Evolutionary conservation across 2,888 invertebrate species (phyloP), one percentile per base, ranked within the genome.

Genomic region (Clistopyga incitator): DNA sequence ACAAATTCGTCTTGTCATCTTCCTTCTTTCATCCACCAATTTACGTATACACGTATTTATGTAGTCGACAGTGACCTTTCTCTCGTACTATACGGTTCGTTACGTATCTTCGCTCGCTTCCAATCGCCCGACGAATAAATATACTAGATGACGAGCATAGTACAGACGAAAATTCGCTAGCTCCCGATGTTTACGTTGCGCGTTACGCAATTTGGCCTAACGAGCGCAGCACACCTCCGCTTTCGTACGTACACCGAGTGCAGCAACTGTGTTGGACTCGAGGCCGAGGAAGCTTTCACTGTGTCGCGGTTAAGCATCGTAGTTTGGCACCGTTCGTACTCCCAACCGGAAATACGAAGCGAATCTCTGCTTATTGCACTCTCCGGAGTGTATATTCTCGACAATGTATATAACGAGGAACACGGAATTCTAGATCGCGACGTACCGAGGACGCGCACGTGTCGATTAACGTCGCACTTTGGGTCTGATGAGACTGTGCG

Each of bases 401-500:
- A 38, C 38, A 18, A 20, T 54, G 47, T 64, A 42, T 45, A 59
- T 45, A 29, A 18, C 34, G 54, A 56, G 59, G 50, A 38, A 54
- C n/a, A 38, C 42, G 74, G 74, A 74, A 79, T 80, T 84, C 61
- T 54, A 67, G 64, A 29, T 74, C 54, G 10, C 64, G 50, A 61
- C 29, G 71, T 8, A 45, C 29, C 83, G 83, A 84, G 83, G 83
- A 80, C 83, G 77, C 64, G 64, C 83, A 84, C 83, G 83, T 80
- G 83, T 80, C 83, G 68, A 64, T 80, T 15, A 84, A 84, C 83
- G 72, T 78, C 83, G 80, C 83, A 83, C 67, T 83, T 83, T 61
- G n/a, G 61, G 42, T 29, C 23, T 64, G 52, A 59, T 42, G n/a
- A 56, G 23, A 59, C 45, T 68, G 29, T 64, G 70, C 15, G 20